Conservation (phyloP, 2,797 vertebrate genomes). For the Pangasius larnaudii region DNA sequence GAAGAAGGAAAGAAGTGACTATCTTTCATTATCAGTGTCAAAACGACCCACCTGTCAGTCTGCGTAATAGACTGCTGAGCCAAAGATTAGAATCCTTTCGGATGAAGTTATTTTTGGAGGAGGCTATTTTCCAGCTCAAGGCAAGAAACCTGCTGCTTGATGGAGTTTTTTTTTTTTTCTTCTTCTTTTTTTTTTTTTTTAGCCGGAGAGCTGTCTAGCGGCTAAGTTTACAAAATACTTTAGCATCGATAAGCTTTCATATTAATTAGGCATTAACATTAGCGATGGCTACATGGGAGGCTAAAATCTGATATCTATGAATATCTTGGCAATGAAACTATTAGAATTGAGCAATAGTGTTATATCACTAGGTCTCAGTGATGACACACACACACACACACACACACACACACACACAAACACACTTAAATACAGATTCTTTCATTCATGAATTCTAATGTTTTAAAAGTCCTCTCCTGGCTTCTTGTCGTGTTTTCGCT, state of each 20-base stretch:
- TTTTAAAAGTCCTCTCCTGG: neutral
- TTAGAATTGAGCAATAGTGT: neutral
- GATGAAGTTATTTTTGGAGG: conserved; percentile 52
- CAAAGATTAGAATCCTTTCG: conserved; percentile 46
- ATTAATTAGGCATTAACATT: neutral
- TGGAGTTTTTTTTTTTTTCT: neutral
- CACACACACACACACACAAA: neutral
- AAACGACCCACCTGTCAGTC: conserved; percentile 75
- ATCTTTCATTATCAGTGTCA: conserved; percentile 74
- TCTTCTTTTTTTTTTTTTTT: neutral
- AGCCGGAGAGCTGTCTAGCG: neutral
- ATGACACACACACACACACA: neutral
- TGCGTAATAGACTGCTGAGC: conserved; percentile 67
- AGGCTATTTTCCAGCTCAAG: conserved; percentile 41
- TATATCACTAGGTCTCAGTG: neutral
- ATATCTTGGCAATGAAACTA: neutral
- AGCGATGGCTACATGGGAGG: neutral
- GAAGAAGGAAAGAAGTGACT: conserved; percentile 62
- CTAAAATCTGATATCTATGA: neutral
- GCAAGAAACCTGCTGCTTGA: conserved; percentile 26
- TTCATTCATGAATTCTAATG: neutral
- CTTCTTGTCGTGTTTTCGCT: neutral
- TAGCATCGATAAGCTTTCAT: neutral
- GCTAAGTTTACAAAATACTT: neutral
- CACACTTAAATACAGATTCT: neutral